A percentile compares a stretch with the other conserved stretches of the same genome.
Conservation (phyloP, 2,113 vertebrate species). For the Anseranas semipalmata region DNA sequence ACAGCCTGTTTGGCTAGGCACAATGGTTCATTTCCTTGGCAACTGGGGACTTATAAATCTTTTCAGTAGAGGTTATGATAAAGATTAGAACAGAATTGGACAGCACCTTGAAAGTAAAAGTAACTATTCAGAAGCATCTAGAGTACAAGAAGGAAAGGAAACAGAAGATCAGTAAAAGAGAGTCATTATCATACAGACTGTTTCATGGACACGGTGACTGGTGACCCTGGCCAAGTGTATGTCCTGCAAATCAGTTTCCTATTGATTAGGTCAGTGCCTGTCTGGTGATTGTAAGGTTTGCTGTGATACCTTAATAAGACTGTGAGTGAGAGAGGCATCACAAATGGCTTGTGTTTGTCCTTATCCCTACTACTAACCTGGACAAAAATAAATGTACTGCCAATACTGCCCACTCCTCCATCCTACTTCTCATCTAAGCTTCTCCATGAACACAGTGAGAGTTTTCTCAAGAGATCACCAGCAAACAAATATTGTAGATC, state of each 20-base stretch:
- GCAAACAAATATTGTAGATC: neutral
- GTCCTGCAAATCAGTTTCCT: conserved; percentile 24
- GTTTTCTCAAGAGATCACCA: neutral
- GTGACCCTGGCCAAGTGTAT: neutral
- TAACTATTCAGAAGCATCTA: neutral
- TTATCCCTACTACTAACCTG: neutral
- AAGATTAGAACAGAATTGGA: neutral
- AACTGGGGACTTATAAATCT: neutral
- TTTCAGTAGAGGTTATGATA: neutral
- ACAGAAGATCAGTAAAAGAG: neutral
- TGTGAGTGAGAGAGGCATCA: neutral
- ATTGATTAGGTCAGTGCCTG: neutral
- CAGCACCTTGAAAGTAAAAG: neutral
- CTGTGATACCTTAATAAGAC: conserved; percentile 1
- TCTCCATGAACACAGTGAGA: neutral
- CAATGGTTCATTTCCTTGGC: neutral
- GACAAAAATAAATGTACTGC: neutral
- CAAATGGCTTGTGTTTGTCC: neutral
- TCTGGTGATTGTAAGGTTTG: neutral
- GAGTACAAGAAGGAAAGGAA: neutral
- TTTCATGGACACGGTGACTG: neutral
- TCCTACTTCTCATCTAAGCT: neutral
- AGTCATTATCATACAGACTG: neutral
- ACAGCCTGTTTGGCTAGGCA: neutral
- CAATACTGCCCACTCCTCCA: neutral